Base-by-base conservation (phyloP, 2,888 invertebrate species). In the Drosophila prostipennis region DNA sequence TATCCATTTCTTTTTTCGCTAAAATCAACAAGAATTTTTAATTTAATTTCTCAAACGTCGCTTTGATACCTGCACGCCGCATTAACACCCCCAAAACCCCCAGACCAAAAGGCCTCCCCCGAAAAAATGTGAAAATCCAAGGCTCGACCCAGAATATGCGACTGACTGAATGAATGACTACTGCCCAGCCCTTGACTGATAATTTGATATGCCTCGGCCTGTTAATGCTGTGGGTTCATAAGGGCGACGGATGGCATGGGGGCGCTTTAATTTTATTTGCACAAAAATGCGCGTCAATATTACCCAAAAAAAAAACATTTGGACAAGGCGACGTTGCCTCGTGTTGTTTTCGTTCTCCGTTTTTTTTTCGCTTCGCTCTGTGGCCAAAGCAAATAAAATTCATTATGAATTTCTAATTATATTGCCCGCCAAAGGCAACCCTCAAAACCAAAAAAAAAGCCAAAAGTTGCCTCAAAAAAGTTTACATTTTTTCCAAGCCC, bases 351-450 rank as follows among this genome's bases (percentile, higher is more conserved):
- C 46, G 10, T 29, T 46, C 37, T 26, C 42, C 54, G 53, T 69
- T 64, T 60, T 56, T 58, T 71, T 67, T 59, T 74, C 3, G 60
- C 58, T 56, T 51, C 54, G 14, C 34, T 54, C 68, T 86, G 81
- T 78, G 83, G 85, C 85, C 78, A 80, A 75, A 75, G 83, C 80
- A 89, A 88, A 88, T 88, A 88, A 85, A 89, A 89, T 88, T 88
- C 88, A 88, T 88, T 89, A 88, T 88, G 87, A 89, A 87, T 88
- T 89, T 87, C 75, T 87, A 88, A 88, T 87, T 87, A 84, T 84
- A 67, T 65, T 76, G 73, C 64, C 72, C 55, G 69, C 65, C 76
- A 53, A 71, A 68, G 65, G 48, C 52, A 61, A 74, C 60, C 72
- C 57, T 54, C 61, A 26, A 26, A 26, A 26, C 26, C 7, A 6